A percentile compares a stretch with the other conserved stretches of the same genome.
Evolutionary conservation across 2,113 vertebrate genomes (phyloP).

Genomic region (Felis chaus): DNA sequence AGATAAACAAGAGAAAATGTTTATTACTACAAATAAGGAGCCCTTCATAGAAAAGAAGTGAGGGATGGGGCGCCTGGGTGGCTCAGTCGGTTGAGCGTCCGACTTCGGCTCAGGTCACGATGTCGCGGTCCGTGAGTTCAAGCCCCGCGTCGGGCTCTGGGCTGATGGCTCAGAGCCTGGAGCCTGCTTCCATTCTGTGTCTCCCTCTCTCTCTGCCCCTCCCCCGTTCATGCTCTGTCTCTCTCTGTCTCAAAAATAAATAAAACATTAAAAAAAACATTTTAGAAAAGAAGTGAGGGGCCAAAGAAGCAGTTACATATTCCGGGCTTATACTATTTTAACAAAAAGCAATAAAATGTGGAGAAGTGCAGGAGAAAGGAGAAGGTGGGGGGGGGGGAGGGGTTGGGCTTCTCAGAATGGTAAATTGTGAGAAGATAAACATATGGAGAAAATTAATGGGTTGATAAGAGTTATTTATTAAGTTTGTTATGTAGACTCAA

Average conservation of each 20-base stretch:
- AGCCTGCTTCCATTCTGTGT: too few species aligned
- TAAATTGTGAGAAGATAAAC: not conserved
- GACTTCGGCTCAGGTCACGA: too few species aligned
- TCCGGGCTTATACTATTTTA: not conserved
- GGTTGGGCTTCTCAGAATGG: not conserved
- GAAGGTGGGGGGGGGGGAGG: not conserved
- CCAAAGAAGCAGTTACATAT: not conserved
- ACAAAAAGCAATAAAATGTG: not conserved
- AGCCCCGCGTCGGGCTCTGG: too few species aligned
- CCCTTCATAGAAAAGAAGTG: not conserved
- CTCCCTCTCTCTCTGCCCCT: too few species aligned
- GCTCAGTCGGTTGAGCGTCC: too few species aligned
- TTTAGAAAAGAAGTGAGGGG: not conserved
- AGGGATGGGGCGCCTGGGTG: not conserved
- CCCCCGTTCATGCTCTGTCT: too few species aligned
- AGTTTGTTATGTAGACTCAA: not conserved
- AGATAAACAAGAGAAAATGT: not conserved
- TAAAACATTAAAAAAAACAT: too few species aligned
- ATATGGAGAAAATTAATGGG: not conserved
- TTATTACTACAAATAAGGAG: not conserved
- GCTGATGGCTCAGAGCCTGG: too few species aligned
- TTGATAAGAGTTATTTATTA: not conserved
- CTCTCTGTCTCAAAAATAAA: too few species aligned
- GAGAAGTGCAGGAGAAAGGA: not conserved
- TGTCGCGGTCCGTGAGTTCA: too few species aligned